These are phyloP conservation scores for Prostheceraeus crozeri DNA, from an alignment of 2,888 invertebrate genomes.

Conservation along the genomic window DNA sequence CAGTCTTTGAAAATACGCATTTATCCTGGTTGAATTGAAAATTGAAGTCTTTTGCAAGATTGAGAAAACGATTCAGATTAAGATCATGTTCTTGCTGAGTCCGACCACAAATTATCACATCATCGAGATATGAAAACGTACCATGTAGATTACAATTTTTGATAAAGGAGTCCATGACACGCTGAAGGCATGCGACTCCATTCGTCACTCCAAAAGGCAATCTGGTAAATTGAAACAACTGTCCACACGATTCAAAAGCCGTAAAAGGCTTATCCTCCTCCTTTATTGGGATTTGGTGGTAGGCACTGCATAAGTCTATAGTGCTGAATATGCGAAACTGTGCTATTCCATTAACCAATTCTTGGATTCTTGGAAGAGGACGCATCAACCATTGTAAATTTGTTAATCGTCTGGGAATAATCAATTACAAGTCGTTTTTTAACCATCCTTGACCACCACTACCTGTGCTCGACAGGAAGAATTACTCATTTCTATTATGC, in stretches of 20 bases:
- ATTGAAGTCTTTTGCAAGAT: not conserved
- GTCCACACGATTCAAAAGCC: conserved; percentile 24
- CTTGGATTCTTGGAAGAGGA: conserved; percentile 35
- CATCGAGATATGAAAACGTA: conserved; percentile 17
- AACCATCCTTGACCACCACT: conserved; percentile 12
- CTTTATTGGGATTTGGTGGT: conserved; percentile 32
- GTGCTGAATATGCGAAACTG: conserved; percentile 14
- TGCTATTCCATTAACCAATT: conserved; percentile 29
- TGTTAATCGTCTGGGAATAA: conserved; percentile 32
- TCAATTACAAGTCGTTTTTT: conserved; percentile 33
- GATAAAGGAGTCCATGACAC: conserved; percentile 23
- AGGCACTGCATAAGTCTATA: conserved; percentile 28
- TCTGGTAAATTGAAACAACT: conserved; percentile 19
- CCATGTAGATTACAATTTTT: conserved; percentile 25
- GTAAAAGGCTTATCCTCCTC: conserved; percentile 26
- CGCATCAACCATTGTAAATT: conserved; percentile 31
- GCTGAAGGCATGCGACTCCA: conserved; percentile 30
- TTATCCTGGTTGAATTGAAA: conserved; percentile 18
- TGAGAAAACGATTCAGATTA: conserved; percentile 1
- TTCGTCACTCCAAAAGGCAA: conserved; percentile 31
- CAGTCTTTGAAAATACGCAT: not conserved
- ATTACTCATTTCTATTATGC: conserved; percentile 33
- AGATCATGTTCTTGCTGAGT: conserved; percentile 12
- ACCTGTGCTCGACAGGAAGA: conserved; percentile 33
- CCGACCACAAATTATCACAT: conserved; percentile 12